These are phyloP conservation scores for Patagioenas fasciata DNA, from an alignment of 2,113 vertebrate genomes.

Conservation along the genomic window DNA sequence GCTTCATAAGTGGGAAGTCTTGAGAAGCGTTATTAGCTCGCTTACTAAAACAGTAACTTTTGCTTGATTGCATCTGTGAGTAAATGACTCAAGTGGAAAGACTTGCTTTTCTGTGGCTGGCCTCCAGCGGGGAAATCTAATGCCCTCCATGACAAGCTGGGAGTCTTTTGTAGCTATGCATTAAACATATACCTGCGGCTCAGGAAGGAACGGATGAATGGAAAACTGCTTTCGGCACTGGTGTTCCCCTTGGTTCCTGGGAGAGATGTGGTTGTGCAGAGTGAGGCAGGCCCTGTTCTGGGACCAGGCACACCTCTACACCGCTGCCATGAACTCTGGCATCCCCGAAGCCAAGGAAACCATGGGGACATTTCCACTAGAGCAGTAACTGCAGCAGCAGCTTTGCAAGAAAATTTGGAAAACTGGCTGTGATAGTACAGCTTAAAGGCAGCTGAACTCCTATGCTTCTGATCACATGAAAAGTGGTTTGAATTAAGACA, in stretches of 20 bases:
- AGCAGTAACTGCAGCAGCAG: not conserved
- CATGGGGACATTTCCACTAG: not conserved
- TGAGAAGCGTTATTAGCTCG: not conserved
- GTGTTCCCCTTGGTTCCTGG: not conserved
- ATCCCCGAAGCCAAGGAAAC: not conserved
- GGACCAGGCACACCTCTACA: fast-evolving
- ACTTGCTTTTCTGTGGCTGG: constrained; percentile 30
- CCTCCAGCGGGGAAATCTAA: constrained; percentile 58
- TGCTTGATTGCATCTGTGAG: not conserved
- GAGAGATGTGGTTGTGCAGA: fast-evolving
- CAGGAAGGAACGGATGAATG: not conserved
- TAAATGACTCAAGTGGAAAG: constrained; percentile 3
- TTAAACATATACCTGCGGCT: constrained; percentile 34
- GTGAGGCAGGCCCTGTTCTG: not conserved
- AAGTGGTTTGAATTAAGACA: not conserved
- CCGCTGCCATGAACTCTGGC: too few relatives aligned
- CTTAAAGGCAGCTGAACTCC: not conserved
- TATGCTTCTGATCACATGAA: not conserved
- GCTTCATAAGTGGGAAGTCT: not conserved
- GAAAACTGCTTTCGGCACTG: not conserved
- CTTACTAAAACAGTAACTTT: not conserved
- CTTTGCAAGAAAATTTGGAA: not conserved
- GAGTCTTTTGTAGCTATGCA: constrained; percentile 59
- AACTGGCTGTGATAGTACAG: not conserved
- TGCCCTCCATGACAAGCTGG: not conserved